These are phyloP conservation scores for Hyphantria cunea DNA, from an alignment of 1,140 invertebrate genomes.

Conservation along the genomic window DNA sequence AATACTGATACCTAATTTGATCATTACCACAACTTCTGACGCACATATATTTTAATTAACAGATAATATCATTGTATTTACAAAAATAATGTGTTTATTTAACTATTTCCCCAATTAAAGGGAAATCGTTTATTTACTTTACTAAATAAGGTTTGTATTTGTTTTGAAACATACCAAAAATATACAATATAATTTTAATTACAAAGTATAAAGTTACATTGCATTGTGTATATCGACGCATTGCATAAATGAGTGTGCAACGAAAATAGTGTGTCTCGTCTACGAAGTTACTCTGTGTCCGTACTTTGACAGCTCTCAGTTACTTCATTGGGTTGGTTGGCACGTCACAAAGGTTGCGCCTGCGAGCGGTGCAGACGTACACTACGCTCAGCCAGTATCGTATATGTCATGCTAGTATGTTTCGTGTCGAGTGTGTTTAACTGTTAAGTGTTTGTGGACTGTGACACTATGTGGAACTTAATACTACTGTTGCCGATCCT, in stretches of 20 bases:
- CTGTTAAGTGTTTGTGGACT: constrained; percentile 20
- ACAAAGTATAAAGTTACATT: too few species aligned
- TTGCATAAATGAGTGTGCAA: neutral
- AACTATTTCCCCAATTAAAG: too few species aligned
- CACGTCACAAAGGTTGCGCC: constrained; percentile 50
- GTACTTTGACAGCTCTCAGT: neutral
- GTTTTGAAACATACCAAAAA: too few species aligned
- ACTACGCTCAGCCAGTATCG: neutral
- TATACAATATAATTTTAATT: too few species aligned
- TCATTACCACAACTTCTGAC: neutral
- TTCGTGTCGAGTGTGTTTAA: constrained; percentile 41
- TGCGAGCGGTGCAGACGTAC: constrained; percentile 53
- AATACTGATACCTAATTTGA: too few species aligned
- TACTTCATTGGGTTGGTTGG: neutral
- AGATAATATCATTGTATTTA: too few species aligned
- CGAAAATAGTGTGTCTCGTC: constrained; percentile 39
- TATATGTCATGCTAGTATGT: constrained; percentile 61
- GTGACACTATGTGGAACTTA: constrained; percentile 51
- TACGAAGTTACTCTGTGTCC: constrained; percentile 32
- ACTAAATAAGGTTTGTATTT: too few species aligned
- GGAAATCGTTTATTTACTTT: too few species aligned
- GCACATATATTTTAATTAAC: too few species aligned
- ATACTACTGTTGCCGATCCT: constrained; percentile 36
- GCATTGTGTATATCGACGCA: too few species aligned
- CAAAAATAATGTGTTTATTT: too few species aligned